Conservation (phyloP, 2,888 invertebrate genomes). For the Drosophila putrida region DNA sequence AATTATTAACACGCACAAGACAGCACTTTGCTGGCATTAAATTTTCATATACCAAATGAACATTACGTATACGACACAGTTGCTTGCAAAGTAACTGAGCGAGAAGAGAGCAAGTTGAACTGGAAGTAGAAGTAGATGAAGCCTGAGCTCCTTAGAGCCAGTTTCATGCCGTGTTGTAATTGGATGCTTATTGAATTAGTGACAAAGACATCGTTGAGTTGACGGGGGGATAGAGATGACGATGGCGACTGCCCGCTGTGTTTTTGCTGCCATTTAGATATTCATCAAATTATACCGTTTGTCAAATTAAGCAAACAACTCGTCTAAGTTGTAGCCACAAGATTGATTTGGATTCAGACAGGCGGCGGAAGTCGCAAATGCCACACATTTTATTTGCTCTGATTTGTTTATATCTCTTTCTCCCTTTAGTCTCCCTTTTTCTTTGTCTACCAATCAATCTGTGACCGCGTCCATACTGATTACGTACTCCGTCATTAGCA, state of each 20-base stretch:
- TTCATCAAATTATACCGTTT: constrained; percentile 81
- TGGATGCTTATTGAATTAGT: constrained; percentile 81
- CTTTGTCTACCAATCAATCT: constrained; percentile 35
- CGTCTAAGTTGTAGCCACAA: constrained; percentile 38
- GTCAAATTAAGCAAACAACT: constrained; percentile 81
- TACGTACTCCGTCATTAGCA: constrained; percentile 38
- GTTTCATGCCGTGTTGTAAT: constrained; percentile 69
- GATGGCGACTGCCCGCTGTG: constrained; percentile 50
- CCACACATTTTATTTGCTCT: constrained; percentile 40
- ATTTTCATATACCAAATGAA: constrained; percentile 67
- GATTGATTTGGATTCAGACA: constrained; percentile 70
- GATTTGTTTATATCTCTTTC: constrained; percentile 43
- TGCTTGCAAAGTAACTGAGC: constrained; percentile 15
- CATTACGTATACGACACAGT: constrained; percentile 53
- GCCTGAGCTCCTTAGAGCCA: constrained; percentile 8
- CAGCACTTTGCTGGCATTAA: constrained; percentile 61
- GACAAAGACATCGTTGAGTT: constrained; percentile 51
- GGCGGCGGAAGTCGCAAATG: constrained; percentile 35
- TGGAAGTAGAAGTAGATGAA: background rate
- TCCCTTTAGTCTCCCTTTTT: background rate
- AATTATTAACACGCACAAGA: constrained; percentile 51
- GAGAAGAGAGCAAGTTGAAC: background rate
- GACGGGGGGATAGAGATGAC: background rate
- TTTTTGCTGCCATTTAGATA: constrained; percentile 70
- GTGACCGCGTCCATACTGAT: constrained; percentile 46